Evolutionary conservation across 2,888 invertebrate genomes (phyloP).

Genomic region (Balanococcus diminutus): DNA sequence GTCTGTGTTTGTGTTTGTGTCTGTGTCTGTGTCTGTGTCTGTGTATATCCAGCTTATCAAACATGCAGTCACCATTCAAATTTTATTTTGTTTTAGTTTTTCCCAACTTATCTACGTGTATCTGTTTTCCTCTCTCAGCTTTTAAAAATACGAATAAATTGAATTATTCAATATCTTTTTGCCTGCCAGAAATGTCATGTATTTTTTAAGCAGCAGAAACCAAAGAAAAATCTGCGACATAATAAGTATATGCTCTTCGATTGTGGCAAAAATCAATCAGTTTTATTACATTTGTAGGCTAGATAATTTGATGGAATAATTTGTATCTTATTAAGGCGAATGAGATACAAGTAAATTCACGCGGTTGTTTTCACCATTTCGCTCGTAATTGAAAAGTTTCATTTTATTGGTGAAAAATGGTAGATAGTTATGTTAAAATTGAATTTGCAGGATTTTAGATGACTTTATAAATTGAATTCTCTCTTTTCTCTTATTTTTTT

Average conservation of each 20-base stretch:
- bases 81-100: neutral
- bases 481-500: neutral
- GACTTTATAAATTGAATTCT: conserved; percentile 11
- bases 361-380: neutral
- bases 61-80: neutral
- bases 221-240: too few species aligned
- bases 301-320: neutral
- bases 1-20: neutral
- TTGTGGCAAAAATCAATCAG: neutral
- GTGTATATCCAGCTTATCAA: neutral
- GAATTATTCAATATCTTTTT: conserved; percentile 9
- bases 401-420: neutral
- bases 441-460: neutral
- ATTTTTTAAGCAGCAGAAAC: neutral
- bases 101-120: neutral
- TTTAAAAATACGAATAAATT: conserved; percentile 3
- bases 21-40: neutral
- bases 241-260: neutral
- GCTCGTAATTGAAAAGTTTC: neutral
- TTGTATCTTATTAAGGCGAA: neutral
- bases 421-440: neutral
- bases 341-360: neutral
- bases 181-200: neutral
- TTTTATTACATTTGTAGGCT: neutral
- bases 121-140: neutral